Evolutionary conservation across 2,113 vertebrate genomes (phyloP), one percentile per base, ranked within the genome.

Genomic region (Crotalus helleri): DNA sequence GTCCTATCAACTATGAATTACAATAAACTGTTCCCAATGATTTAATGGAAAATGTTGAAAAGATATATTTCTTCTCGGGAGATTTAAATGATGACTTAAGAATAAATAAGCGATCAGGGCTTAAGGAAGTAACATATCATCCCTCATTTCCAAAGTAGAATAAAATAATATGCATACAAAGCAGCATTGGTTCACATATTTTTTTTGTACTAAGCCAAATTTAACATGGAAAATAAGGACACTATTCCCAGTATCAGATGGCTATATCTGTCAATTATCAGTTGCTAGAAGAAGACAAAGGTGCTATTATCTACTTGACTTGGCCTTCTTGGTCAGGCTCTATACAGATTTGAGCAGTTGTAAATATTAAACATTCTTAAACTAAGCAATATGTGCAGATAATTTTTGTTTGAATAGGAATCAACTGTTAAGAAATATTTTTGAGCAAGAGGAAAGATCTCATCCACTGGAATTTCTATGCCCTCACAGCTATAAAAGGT

Each of bases 1-100:
- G 91, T 92, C 23, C n/a, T 81, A 94, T 23, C 86, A 85, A 23
- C 55, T 92, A 33, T 39, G 69, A 44, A 29, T 85, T 46, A 26
- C 13, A 85, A 55, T 94, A 64, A 46, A 24, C 85, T 89, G 88
- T 93, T 44, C 53, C 85, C 90, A 46, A 33, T 85, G 90, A 39
- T 85, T 94, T 93, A 87, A 26, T 44, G 88, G 46, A 93, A 92
- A 94, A 89, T 55, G 4, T 89, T 21, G n/a, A 57, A 93, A 64
- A 51, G 1, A 89, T 92, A 5, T 5, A 59, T 89, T 94, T 92
- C 91, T 58, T 93, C 58, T 9, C 15, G 94, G 54, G 69, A 87
- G 58, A 89, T 86, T 88, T 89, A 54, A 91, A 81, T 93, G 85
- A 24, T 90, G 89, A 58, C 1, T 44, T 81, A 95, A 92, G 13